Conservation (phyloP, 2,797 vertebrate species). For the Melanogrammus aeglefinus region DNA sequence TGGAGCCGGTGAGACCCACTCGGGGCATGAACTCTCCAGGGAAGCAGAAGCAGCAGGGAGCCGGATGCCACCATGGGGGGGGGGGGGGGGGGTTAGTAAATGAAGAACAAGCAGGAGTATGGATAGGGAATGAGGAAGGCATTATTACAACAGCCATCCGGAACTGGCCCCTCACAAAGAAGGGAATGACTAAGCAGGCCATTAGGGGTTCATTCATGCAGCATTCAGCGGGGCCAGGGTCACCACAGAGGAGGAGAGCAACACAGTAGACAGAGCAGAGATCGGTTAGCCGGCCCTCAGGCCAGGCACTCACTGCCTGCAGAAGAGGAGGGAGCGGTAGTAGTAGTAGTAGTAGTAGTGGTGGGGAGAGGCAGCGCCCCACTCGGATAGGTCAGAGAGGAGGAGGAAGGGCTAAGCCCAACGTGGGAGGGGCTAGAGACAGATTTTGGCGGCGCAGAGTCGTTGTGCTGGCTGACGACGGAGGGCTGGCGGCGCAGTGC, state of each 20-base stretch:
- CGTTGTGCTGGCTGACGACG: constrained; percentile 96
- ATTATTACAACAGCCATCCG: not conserved
- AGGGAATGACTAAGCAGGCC: not conserved
- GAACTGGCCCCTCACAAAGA: not conserved
- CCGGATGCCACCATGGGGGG: not conserved
- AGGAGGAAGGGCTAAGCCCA: constrained; percentile 85
- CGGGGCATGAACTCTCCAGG: not conserved
- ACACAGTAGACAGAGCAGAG: constrained; percentile 31
- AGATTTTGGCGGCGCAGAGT: constrained; percentile 84
- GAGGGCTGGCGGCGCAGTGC: constrained; percentile 96
- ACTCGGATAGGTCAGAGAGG: constrained; percentile 85
- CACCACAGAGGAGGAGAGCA: constrained; percentile 22
- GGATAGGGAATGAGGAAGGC: not conserved
- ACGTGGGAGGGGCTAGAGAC: constrained; percentile 97
- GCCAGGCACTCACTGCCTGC: constrained; percentile 94
- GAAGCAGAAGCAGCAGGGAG: not conserved
- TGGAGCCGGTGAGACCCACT: not conserved
- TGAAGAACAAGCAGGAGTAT: not conserved
- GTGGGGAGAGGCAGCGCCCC: constrained; percentile 81
- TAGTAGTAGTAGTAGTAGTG: constrained; percentile 32
- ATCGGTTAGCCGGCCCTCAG: constrained; percentile 53
- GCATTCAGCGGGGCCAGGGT: constrained; percentile 47
- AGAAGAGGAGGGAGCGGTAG: constrained; percentile 64
- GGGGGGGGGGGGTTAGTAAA: not conserved
- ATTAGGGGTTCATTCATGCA: constrained; percentile 49